phyloP scores from a whole-genome alignment of 2,113 vertebrate species.

The Syngnathus typhle region DNA sequence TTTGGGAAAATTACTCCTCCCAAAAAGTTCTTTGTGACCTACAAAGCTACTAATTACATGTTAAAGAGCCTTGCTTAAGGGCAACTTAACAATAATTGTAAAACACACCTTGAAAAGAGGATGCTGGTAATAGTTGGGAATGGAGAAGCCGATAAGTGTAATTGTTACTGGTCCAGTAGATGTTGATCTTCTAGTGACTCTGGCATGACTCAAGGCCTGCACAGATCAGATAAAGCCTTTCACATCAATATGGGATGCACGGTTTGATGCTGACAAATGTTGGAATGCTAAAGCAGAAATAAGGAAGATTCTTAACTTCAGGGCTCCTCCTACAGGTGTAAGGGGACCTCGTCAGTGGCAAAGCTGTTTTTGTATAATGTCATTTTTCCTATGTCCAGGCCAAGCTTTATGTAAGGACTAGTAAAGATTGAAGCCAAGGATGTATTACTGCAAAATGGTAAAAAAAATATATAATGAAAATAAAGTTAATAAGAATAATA shows the following conservation, averaged over 20 bases:
- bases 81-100: constrained; percentile 29
- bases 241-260: background rate
- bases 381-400: background rate
- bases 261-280: background rate
- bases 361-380: background rate
- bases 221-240: constrained; percentile 4
- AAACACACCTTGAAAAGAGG: constrained; percentile 25
- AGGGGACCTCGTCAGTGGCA: no score
- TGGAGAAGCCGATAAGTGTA: constrained; percentile 21
- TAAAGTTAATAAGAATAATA: no score
- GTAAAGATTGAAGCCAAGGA: no score
- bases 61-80: constrained; percentile 32
- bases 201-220: background rate
- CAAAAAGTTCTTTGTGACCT: constrained; percentile 12
- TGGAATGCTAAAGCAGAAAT: background rate
- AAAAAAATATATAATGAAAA: no score
- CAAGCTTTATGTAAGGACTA: no score
- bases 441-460: no score
- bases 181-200: constrained; percentile 12
- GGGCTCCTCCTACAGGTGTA: background rate
- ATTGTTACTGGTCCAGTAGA: constrained; percentile 10
- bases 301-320: background rate
- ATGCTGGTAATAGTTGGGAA: constrained; percentile 9
- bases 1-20: background rate
- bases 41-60: constrained; percentile 48